Percentiles rank a stretch among this genome's conserved stretches.
Conservation (phyloP, 1,140 invertebrate genomes). For the Coptotermes formosanus region DNA sequence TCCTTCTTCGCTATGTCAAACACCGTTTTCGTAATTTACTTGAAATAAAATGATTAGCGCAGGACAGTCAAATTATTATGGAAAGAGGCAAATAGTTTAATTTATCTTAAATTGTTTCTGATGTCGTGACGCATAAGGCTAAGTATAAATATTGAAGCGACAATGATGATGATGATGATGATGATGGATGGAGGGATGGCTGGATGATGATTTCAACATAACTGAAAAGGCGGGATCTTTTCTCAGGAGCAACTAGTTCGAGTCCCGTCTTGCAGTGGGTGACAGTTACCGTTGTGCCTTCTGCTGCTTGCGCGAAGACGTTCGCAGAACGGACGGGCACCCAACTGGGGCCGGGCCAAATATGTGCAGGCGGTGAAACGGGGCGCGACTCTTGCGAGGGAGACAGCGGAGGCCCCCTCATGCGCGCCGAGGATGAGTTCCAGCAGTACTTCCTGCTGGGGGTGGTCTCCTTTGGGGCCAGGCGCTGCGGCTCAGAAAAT, state of each 20-base stretch:
- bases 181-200: no score
- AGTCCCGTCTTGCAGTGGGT: constrained; percentile 26
- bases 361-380: constrained; percentile 44
- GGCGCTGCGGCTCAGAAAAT: constrained; percentile 51
- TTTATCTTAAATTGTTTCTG: no score
- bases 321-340: constrained; percentile 16
- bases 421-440: constrained; percentile 49
- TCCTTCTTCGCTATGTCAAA: no score
- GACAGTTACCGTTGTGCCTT: background rate
- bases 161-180: no score
- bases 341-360: constrained; percentile 34
- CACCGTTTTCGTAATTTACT: no score
- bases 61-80: no score
- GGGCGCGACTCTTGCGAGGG: constrained; percentile 62
- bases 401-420: constrained; percentile 66
- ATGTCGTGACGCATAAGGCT: no score
- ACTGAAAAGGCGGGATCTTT: no score
- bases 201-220: no score
- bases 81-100: no score
- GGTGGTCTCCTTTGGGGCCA: constrained; percentile 66
- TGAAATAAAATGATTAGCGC: no score
- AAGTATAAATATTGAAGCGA: no score
- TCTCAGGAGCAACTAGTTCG: background rate
- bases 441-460: constrained; percentile 58
- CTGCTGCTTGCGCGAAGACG: background rate